Evolutionary conservation across 2,888 invertebrate genomes (phyloP), one percentile per base, ranked within the genome.

Genomic region (Epinotia brunnichana): DNA sequence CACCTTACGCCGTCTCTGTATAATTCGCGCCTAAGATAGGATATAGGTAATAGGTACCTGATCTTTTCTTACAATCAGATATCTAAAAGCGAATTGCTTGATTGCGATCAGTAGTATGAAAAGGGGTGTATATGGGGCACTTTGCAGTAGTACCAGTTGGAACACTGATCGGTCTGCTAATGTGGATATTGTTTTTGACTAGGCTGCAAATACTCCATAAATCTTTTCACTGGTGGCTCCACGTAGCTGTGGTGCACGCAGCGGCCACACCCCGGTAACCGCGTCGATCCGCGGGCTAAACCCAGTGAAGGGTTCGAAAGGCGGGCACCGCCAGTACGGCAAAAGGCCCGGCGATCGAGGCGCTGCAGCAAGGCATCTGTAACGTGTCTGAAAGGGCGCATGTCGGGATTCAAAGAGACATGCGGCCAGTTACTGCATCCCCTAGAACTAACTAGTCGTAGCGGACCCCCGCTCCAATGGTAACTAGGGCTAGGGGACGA

Each of bases 401-500:
- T 57, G 57, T 57, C n/a, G 57, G 57, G 57, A 35, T 57, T 57
- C 57, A 57, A 15, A 57, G 57, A 24, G 57, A 15, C 57, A 29
- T 57, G 57, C 67, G 54, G 67, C 57, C 61, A 17, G 56, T 68
- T n/a, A 62, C 56, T n/a, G 29, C 57, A 51, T 41, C 44, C 44
- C n/a, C 67, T 68, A 41, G 57, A n/a, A 35, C 57, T 57, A 57
- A 57, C 57, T n/a, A 57, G 57, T 57, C 57, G 57, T 57, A 57
- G 57, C 29, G 57, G n/a, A 35, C 35, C 13, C 15, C 24, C 57
- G 15, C 35, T 57, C 57, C 35, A 59, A 2, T 59, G n/a, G 59
- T 39, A 35, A 29, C 29, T 39, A 35, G 59, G n/a, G 0, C 59
- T 59, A 35, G 59, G 13, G n/a, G 59, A 59, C 59, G 59, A 70